Base-by-base conservation (phyloP, 2,888 invertebrate genomes). In the Acronicta leporina region DNA sequence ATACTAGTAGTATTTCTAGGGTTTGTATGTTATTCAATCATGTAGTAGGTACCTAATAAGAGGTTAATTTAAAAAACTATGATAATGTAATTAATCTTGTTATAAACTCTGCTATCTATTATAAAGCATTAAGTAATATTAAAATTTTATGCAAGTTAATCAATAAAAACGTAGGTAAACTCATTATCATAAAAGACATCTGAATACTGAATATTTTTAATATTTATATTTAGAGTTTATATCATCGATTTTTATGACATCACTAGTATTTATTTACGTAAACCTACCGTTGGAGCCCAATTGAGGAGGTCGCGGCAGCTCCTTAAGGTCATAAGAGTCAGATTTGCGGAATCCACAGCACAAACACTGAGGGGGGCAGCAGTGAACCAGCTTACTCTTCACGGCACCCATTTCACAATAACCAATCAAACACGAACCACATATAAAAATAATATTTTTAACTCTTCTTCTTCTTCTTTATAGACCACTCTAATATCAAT, bases 241-340 rank as follows among this genome's bases (percentile, higher is more conserved):
- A 30, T 63, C 66, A 63, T 64, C 51, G 55, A 33, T 62, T 58
- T 35, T 41, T 14, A 69, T 82, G 80, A 81, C 79, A 79, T 83
- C 81, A 81, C 53, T 40, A 25, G 41, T 25, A 49, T 9, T 42
- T 42, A 30, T 51, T 42, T 30, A 41, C 83, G 81, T 82, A 84
- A 82, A 88, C 90, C 81, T 89, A 92, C 91, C 88, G 66, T 81
- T 85, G n/a, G 67, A 66, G 58, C 87, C 87, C 70, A 88, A 78
- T 52, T 77, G 81, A 7, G 91, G 92, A 35, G 93, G 94, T 58
- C 92, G 84, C 20, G 94, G 94, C 56, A 94, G 66, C 58, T 91
- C 91, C 74, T 84, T 89, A 20, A 92, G 80, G 72, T 93, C 92
- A 52, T 92, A 91, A 1, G 91, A 89, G 45, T 88, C 88, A 0